Evolutionary conservation across 2,888 invertebrate genomes (phyloP), one percentile per base, ranked within the genome.

Genomic region (Nomada goodeniana): DNA sequence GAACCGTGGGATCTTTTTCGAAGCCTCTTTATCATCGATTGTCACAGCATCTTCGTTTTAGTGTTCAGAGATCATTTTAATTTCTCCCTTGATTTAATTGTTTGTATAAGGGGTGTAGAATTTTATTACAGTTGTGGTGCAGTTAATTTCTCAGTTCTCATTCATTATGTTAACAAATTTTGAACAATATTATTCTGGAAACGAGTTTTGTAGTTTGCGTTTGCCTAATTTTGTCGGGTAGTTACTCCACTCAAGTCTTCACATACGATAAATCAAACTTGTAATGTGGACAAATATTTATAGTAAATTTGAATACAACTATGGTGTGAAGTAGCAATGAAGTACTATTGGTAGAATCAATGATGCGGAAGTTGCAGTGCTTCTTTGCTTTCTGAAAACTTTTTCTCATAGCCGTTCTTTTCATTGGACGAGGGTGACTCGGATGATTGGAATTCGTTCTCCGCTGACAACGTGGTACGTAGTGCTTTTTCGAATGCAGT

Each of bases 361-460:
- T 53, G 70, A 70, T 60, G 53, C 64, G 78, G 80, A 80, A 80
- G 72, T 80, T 57, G 61, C 50, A 13, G 67, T 72, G 67, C 61
- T 78, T 64, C 69, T 57, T 52, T 44, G 61, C 44, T 42, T 76
- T 72, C 71, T 47, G 68, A 57, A 78, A 63, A 68, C 5, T 63
- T 65, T 47, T 70, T 79, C 73, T 72, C 72, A 63, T 29, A 73
- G 68, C 73, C 52, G 26, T 72, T 71, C 80, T 79, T 80, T 69
- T 42, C 52, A 61, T 63, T 53, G 73, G 79, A 18, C 57, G 79
- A 80, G 80, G 73, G 79, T 79, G 80, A 80, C 80, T 80, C 67
- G 80, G 73, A 73, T 68, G 72, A 80, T 80, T 73, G 79, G 80
- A 80, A 80, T 80, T 80, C 63, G 80, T 80, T 80, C 68, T 68